A percentile compares a stretch with the other conserved stretches of the same genome.
phyloP scores from a whole-genome alignment of 2,113 vertebrate genomes.

The Pteruthius melanotis region DNA sequence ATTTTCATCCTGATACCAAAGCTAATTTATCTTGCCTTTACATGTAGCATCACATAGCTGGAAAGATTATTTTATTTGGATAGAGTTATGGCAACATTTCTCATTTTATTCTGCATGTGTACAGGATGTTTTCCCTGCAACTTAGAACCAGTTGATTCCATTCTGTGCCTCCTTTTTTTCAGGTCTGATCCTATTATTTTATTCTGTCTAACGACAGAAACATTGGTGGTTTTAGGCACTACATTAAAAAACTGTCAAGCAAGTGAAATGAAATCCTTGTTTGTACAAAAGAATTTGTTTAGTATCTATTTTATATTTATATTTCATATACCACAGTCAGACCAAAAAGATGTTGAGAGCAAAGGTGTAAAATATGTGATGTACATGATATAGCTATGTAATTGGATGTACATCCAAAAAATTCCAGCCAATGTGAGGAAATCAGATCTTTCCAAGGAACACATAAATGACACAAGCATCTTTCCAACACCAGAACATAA shows the following conservation, averaged over 20 bases:
- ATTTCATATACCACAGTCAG: neutral
- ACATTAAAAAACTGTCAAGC: neutral
- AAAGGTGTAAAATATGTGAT: neutral
- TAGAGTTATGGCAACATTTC: neutral
- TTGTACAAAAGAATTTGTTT: neutral
- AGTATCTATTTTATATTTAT: neutral
- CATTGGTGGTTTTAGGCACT: neutral
- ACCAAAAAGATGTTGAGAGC: neutral
- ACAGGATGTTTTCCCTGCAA: neutral
- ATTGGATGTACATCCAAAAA: neutral
- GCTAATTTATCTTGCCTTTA: neutral
- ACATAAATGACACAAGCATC: neutral
- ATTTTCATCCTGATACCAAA: constrained; percentile 8
- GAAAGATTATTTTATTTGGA: neutral
- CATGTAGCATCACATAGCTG: neutral
- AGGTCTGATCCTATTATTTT: neutral
- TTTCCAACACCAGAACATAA: neutral
- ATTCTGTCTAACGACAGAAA: neutral
- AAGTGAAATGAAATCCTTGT: neutral
- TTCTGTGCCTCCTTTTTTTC: neutral
- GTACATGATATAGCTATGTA: neutral
- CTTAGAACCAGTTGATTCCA: neutral
- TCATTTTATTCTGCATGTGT: neutral
- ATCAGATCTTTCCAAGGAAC: neutral
- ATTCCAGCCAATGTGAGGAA: neutral